Evolutionary conservation across 2,888 invertebrate species (phyloP).

Genomic region (Cremastinae sp.): DNA sequence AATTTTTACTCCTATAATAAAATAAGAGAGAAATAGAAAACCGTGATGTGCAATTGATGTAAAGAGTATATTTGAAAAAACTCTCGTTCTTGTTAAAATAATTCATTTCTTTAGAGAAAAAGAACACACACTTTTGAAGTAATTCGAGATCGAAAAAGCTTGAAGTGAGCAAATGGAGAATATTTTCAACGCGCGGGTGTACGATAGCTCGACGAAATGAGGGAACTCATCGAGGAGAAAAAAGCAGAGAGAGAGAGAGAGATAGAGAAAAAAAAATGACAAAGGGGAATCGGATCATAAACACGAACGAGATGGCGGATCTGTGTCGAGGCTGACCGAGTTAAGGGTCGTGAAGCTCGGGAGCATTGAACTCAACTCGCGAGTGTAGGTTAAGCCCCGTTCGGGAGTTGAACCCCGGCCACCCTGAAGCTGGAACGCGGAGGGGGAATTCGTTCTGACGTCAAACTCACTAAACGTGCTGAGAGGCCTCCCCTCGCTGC

Average conservation of each 20-base stretch:
- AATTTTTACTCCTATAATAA: not conserved
- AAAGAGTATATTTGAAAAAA: not conserved
- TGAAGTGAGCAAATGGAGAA: conserved; percentile 9
- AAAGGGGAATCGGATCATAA: conserved; percentile 42
- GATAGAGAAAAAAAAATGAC: not conserved
- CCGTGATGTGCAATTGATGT: not conserved
- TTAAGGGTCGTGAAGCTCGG: conserved; percentile 75
- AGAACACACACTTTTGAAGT: not conserved
- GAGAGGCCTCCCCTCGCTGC: conserved; percentile 22
- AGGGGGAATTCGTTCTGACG: conserved; percentile 59
- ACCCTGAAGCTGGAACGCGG: conserved; percentile 1
- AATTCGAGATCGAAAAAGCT: not conserved
- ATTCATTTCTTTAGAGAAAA: too few species aligned
- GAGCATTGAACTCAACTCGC: conserved; percentile 69
- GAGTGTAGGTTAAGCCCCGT: conserved; percentile 60
- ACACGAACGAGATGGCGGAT: conserved; percentile 67
- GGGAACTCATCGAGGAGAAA: conserved; percentile 6
- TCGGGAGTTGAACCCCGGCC: conserved; percentile 57
- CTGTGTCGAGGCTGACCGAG: conserved; percentile 77
- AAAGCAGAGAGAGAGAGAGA: conserved; percentile 3
- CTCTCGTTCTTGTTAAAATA: not conserved
- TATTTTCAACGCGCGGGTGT: not conserved
- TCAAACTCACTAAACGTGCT: conserved; percentile 58
- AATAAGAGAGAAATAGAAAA: too few species aligned
- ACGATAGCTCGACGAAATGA: conserved; percentile 9